Percentiles rank a stretch among this genome's conserved stretches.
These are phyloP conservation scores for Microhierax caerulescens DNA, from an alignment of 2,797 vertebrate genomes.

Conservation along the genomic window DNA sequence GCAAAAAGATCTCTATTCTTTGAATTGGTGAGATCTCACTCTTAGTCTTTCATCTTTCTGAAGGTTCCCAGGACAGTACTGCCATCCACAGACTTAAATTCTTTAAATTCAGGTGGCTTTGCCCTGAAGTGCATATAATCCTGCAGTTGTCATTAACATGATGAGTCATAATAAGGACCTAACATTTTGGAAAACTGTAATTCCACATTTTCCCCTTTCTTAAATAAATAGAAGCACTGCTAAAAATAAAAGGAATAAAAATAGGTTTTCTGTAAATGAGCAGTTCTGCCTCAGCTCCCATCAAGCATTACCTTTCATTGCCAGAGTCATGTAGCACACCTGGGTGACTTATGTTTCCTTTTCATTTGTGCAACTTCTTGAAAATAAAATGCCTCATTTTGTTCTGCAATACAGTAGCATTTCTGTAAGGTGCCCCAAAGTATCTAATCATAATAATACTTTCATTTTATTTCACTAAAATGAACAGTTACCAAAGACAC, in stretches of 20 bases:
- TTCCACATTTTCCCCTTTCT: background rate
- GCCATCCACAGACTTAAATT: background rate
- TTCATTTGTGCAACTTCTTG: background rate
- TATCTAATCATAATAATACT: background rate
- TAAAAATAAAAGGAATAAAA: background rate
- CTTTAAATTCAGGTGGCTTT: background rate
- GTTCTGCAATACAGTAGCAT: background rate
- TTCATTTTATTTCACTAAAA: constrained; percentile 14
- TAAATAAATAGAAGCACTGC: background rate
- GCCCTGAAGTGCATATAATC: background rate
- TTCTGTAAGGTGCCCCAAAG: background rate
- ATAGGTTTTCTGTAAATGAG: background rate
- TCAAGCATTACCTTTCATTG: background rate
- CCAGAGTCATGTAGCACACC: background rate
- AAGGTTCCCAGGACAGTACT: background rate
- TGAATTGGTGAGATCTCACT: background rate
- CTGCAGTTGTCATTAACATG: background rate
- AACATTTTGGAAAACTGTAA: background rate
- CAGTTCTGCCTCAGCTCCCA: background rate
- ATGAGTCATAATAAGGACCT: background rate
- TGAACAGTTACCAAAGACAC: background rate
- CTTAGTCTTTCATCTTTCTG: background rate
- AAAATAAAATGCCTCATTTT: constrained; percentile 42
- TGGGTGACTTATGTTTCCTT: constrained; percentile 4
- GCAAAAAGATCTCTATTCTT: background rate